Percentiles rank a stretch among this genome's conserved stretches.
phyloP scores from a whole-genome alignment of 1,140 invertebrate genomes.

The Sipha flava region DNA sequence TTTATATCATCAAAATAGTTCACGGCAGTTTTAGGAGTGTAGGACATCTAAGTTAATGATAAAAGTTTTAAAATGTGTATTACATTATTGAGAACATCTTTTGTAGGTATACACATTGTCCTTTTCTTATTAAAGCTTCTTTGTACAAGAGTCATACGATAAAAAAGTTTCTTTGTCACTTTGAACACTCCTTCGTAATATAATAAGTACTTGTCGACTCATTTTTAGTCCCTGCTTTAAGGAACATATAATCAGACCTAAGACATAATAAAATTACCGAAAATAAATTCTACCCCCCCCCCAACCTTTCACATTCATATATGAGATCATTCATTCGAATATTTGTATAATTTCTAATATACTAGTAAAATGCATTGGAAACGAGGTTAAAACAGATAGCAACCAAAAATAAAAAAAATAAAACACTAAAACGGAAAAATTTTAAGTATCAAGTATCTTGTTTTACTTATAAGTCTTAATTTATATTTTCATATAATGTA shows the following conservation, averaged over 20 bases:
- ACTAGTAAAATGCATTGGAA: neutral
- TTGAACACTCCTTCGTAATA: neutral
- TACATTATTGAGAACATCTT: neutral
- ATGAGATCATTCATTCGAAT: neutral
- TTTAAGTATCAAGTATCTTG: neutral
- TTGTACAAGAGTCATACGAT: neutral
- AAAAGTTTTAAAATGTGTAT: neutral
- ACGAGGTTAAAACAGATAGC: neutral
- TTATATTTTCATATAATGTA: neutral
- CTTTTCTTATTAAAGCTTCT: neutral
- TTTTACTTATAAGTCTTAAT: neutral
- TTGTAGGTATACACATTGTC: neutral
- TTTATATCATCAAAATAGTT: neutral
- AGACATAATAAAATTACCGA: neutral
- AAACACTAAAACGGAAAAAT: neutral
- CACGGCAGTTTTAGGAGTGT: neutral
- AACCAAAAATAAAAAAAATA: neutral
- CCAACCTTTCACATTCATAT: neutral
- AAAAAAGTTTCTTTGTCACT: neutral
- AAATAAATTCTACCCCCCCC: neutral
- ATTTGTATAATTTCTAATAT: neutral
- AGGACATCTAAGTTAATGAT: neutral
- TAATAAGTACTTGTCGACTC: neutral
- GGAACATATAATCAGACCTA: neutral
- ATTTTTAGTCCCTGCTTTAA: neutral